Evolutionary conservation across 1,140 invertebrate genomes (phyloP).

Genomic region (Calosoma granatense): DNA sequence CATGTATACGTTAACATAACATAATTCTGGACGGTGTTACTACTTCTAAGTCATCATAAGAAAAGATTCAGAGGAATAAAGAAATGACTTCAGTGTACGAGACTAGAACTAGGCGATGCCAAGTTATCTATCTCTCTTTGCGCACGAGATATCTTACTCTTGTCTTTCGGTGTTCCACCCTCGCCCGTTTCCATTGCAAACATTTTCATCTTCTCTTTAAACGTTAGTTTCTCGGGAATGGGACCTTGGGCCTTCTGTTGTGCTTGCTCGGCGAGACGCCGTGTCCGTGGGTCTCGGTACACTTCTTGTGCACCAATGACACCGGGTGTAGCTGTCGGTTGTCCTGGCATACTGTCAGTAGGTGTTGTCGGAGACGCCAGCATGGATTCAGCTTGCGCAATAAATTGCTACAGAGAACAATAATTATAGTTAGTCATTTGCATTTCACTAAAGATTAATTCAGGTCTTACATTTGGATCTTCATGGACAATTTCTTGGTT

Average conservation of each 20-base stretch:
- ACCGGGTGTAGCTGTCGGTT: slow-evolving; percentile 61
- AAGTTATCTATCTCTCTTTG: slow-evolving; percentile 81
- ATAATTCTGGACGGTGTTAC: neutral
- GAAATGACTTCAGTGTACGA: slow-evolving; percentile 26
- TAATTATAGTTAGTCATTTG: neutral
- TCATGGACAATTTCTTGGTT: slow-evolving; percentile 52
- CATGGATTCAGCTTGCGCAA: slow-evolving; percentile 67
- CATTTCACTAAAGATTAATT: neutral
- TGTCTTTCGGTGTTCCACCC: slow-evolving; percentile 76
- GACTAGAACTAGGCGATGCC: slow-evolving; percentile 35
- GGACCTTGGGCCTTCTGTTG: slow-evolving; percentile 56
- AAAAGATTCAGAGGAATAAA: no score
- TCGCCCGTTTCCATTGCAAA: slow-evolving; percentile 89
- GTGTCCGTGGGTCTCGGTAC: slow-evolving; percentile 77
- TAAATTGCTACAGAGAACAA: slow-evolving; percentile 54
- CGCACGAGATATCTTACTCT: slow-evolving; percentile 86
- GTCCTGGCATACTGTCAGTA: slow-evolving; percentile 43
- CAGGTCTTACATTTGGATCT: slow-evolving; percentile 64
- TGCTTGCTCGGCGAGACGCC: slow-evolving; percentile 68
- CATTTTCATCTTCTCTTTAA: slow-evolving; percentile 96
- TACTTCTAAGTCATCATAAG: neutral
- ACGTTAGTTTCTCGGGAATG: slow-evolving; percentile 81
- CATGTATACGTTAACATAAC: no score
- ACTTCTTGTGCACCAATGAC: slow-evolving; percentile 92
- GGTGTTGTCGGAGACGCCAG: slow-evolving; percentile 61